These are phyloP conservation scores for Micropoecilia bifurca DNA, from an alignment of 2,797 vertebrate species.

Conservation along the genomic window DNA sequence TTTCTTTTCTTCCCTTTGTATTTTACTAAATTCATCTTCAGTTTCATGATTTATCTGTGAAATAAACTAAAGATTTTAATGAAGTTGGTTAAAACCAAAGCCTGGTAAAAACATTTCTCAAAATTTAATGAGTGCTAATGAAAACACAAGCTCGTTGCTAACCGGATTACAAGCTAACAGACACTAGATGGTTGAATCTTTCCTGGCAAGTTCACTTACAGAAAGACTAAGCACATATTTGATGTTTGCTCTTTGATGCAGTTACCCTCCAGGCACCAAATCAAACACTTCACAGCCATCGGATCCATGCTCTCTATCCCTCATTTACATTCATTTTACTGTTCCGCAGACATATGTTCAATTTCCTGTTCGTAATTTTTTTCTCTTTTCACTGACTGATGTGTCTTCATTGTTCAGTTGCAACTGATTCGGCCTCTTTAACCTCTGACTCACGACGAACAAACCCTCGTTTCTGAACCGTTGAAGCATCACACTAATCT, in stretches of 20 bases:
- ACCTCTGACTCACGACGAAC: constrained; percentile 37
- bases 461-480: constrained; percentile 37
- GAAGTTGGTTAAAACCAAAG: background rate
- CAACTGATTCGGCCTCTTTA: constrained; percentile 3
- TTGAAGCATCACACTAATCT: constrained; percentile 23
- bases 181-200: background rate
- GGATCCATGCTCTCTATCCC: background rate
- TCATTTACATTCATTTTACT: background rate
- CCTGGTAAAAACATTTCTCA: background rate
- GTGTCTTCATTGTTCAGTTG: background rate
- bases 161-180: background rate
- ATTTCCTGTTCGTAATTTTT: constrained; percentile 2
- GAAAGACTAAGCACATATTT: background rate
- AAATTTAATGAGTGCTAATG: background rate
- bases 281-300: constrained; percentile 8
- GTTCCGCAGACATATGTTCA: background rate
- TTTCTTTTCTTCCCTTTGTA: no score
- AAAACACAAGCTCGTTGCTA: background rate
- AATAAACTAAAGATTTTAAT: background rate
- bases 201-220: background rate
- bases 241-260: background rate
- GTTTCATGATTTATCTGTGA: background rate
- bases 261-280: constrained; percentile 3
- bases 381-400: background rate
- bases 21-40: background rate